These are phyloP conservation scores for Pteronotus mesoamericanus DNA, from an alignment of 2,797 vertebrate species.

Conservation along the genomic window DNA sequence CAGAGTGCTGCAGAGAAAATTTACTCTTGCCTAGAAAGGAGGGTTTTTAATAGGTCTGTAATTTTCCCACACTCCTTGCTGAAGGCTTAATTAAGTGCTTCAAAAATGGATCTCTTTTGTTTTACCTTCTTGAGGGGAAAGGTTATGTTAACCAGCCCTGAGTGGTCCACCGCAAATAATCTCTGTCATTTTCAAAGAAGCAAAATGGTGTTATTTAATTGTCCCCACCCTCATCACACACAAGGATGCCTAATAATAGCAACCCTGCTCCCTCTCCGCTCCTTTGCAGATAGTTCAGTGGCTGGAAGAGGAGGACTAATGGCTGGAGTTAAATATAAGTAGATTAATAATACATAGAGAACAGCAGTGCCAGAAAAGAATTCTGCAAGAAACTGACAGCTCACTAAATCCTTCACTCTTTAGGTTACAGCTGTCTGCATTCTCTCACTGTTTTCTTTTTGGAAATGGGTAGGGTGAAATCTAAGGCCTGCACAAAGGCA, in stretches of 20 bases:
- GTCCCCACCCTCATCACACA: slow-evolving; percentile 38
- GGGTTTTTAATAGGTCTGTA: slow-evolving; percentile 2
- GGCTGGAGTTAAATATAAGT: slow-evolving; percentile 77
- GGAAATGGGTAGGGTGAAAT: slow-evolving; percentile 55
- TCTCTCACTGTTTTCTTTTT: slow-evolving; percentile 61
- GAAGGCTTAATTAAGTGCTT: slow-evolving; percentile 63
- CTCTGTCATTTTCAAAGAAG: slow-evolving; percentile 55
- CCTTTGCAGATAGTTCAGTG: slow-evolving; percentile 65
- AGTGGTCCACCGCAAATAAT: slow-evolving; percentile 50
- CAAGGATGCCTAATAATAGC: slow-evolving; percentile 51
- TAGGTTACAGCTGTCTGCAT: slow-evolving; percentile 56
- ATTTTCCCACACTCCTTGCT: slow-evolving; percentile 54
- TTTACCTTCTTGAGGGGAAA: slow-evolving; percentile 61
- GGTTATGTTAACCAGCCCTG: slow-evolving; percentile 29
- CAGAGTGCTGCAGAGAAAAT: slow-evolving; percentile 46
- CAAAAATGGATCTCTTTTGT: slow-evolving; percentile 55
- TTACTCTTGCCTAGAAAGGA: slow-evolving; percentile 44
- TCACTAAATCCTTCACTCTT: slow-evolving; percentile 48
- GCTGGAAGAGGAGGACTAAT: slow-evolving; percentile 66
- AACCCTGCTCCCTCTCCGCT: slow-evolving; percentile 45
- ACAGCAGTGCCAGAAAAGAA: slow-evolving; percentile 57
- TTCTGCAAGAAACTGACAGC: slow-evolving; percentile 49
- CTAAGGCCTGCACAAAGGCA: slow-evolving; percentile 43
- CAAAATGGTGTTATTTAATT: slow-evolving; percentile 62
- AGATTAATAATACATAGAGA: slow-evolving; percentile 80